phyloP scores from a whole-genome alignment of 2,797 vertebrate species.

The Liparis tanakae region DNA sequence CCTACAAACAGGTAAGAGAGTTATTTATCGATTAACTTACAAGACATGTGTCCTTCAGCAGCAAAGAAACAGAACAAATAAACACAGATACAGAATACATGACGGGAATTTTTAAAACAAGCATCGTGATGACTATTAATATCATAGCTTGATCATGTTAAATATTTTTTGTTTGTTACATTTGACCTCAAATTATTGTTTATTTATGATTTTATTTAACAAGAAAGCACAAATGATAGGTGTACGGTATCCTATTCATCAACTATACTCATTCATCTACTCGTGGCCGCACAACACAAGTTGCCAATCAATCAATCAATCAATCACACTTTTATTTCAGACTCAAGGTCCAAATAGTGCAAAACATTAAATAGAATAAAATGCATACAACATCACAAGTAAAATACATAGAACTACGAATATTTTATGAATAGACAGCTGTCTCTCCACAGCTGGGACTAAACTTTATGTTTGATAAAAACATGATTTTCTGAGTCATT shows the following conservation, averaged over 20 bases:
- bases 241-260: background rate
- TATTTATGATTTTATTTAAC: background rate
- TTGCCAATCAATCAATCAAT: no score
- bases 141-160: background rate
- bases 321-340: no score
- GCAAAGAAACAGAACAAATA: background rate
- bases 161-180: background rate
- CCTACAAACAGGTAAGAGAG: slow-evolving; percentile 73
- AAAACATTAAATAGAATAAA: no score
- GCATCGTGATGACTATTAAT: background rate
- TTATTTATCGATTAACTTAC: background rate
- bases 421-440: no score
- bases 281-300: background rate
- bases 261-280: background rate
- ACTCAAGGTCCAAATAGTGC: no score
- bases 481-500: no score
- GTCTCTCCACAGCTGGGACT: no score
- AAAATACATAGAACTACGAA: no score
- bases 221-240: background rate
- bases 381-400: no score
- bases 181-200: background rate
- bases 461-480: no score
- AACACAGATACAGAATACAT: background rate
- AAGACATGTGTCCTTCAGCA: background rate
- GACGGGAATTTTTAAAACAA: background rate